Percentiles rank a stretch among this genome's conserved stretches.
Evolutionary conservation across 1,140 invertebrate genomes (phyloP).

Genomic region (Ceratina australensis): DNA sequence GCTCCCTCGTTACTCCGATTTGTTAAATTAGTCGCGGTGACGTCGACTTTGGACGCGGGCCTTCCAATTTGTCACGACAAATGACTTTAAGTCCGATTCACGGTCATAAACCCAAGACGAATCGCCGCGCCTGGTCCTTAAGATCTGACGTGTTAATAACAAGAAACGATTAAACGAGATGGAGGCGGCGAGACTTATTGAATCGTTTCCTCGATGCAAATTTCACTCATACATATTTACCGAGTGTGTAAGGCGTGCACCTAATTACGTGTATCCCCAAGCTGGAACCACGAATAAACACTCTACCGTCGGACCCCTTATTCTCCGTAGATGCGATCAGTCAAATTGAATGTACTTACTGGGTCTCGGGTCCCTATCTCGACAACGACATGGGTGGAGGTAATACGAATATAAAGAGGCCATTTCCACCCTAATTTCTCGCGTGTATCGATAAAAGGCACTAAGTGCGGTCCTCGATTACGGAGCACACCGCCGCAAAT

Average conservation of each 20-base stretch:
- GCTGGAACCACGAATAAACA: slow-evolving; percentile 6
- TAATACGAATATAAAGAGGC: slow-evolving; percentile 64
- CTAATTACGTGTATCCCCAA: slow-evolving; percentile 18
- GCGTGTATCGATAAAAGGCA: slow-evolving; percentile 56
- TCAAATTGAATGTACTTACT: slow-evolving; percentile 56
- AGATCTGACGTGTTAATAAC: too few relatives aligned
- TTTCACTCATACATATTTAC: not conserved
- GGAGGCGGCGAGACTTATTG: not conserved
- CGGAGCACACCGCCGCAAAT: slow-evolving; percentile 51
- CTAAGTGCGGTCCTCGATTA: slow-evolving; percentile 58
- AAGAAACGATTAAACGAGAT: too few relatives aligned
- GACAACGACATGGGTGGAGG: not conserved
- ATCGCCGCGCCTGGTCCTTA: not conserved
- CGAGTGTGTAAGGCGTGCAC: not conserved
- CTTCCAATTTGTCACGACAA: slow-evolving; percentile 3
- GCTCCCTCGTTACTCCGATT: slow-evolving; percentile 24
- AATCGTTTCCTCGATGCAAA: not conserved
- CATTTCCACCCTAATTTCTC: slow-evolving; percentile 60
- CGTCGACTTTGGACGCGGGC: slow-evolving; percentile 1
- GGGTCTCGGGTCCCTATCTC: not conserved
- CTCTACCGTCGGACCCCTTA: not conserved
- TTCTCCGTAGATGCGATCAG: slow-evolving; percentile 31
- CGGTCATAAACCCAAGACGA: not conserved
- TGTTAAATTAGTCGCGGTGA: slow-evolving; percentile 24
- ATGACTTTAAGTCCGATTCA: not conserved